Evolutionary conservation across 2,888 invertebrate genomes (phyloP), one percentile per base, ranked within the genome.

Genomic region (Erebia epiphron): DNA sequence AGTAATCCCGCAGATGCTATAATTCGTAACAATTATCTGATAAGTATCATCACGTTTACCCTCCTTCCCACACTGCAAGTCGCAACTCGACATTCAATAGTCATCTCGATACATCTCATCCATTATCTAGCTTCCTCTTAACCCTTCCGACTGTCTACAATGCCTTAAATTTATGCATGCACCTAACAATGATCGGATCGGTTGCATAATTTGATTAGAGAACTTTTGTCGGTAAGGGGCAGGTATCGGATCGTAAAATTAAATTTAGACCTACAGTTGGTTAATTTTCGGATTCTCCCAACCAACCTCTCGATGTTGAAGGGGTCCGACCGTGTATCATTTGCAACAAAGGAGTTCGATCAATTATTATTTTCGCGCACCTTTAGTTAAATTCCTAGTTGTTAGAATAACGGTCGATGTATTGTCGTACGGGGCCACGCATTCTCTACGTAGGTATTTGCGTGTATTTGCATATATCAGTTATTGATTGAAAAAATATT

Each of bases 401-500:
- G 91, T 89, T 84, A 80, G 89, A 86, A 84, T 92, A 93, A 93
- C 93, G 92, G 93, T 92, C 87, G 88, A 79, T 74, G 82, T 84
- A 88, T 92, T 92, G 92, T 92, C 87, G 82, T 81, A 78, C 79
- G 75, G 77, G 81, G 83, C 77, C 77, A 78, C 84, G 83, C 83
- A 86, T 84, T 86, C 83, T 87, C 86, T 35, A 35, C 86, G 83
- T 71, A 74, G 71, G 79, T 73, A 90, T 92, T 91, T 92, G 84
- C 71, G 74, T 72, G 79, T 73, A 91, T 92, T 91, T 93, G 91
- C 92, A 93, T 92, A 91, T 87, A 90, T 91, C 89, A 86, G 88
- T 91, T 92, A 93, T 93, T 93, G 93, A 93, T 93, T 91, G 92
- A 88, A 91, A 91, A 90, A 91, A 91, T 91, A 93, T 93, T 93